Base-by-base conservation (phyloP, 30 jellyfish, hydroid and myxozoan species). In the Cassiopea xamachana region DNA sequence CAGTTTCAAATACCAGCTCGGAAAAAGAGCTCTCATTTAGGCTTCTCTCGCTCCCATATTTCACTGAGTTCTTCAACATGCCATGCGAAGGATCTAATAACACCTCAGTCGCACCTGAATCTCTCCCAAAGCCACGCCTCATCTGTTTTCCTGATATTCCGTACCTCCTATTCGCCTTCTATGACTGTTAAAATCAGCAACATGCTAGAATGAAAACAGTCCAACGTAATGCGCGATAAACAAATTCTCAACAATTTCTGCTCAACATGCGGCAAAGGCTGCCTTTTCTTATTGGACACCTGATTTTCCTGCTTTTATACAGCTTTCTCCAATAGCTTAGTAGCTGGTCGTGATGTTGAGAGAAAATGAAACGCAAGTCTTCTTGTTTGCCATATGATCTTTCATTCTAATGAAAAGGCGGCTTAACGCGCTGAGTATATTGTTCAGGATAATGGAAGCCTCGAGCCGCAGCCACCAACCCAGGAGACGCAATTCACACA, bases 91-190 rank as follows among this genome's bases (percentile, higher is more conserved):
- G 90, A 0, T 62, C 90, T 46, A 68, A 47, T 45, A 82, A 73
- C n/a, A 82, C 44, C 17, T 82, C 90, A 15, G 90, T 43, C 1
- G 73, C 70, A 47, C 81, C 15, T 13, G 82, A 10, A 12, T 78
- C 87, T 60, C 87, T 78, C 58, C 87, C 87, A 48, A 48, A 60
- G 55, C 90, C 90, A 2, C 90, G 90, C 72, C 58, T 82, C 90
- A 82, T 82, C 69, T n/a, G 14, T 49, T 45, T 44, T 47, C 81
- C 68, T 67, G 50, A 6, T 67, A 9, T 67, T 47, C 27, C 27
- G 64, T 82, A 39, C 68, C 68, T 68, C 81, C 83, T 68, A 82
- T 67, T 62, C 47, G 15, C 58, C 75, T 16, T 78, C 4, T 50
- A 3, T 9, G 80, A 7, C 80, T 19, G 15, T 71, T 17, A 12